Base-by-base conservation (phyloP, 2,797 vertebrate species). In the Thamnophis elegans region DNA sequence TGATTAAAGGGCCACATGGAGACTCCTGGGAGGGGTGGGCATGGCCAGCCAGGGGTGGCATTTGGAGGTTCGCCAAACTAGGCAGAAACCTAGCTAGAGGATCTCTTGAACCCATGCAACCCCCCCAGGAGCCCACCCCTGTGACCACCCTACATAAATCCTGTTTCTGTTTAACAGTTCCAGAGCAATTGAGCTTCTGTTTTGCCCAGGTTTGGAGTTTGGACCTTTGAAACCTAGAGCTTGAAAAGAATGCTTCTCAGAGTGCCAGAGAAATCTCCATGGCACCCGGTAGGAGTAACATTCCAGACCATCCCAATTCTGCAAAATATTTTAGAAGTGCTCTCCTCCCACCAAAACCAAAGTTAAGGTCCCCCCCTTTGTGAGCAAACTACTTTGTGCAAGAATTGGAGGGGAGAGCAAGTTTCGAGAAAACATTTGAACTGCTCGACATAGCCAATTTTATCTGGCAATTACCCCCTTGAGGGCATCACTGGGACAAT, bases 351-450 rank as follows among this genome's bases (percentile, higher is more conserved):
- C 0, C 8, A 25, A 82, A 82, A 47, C 36, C 36, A 82, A 82
- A 82, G 36, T 22, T 47, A 22, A 47, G 18, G 36, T 78, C 42
- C 18, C 36, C 36, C 18, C 4, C 20, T 82, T 11, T 47, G 36
- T 25, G 36, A 47, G 0, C 9, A 78, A 78, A 47, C 4, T 11
- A 82, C 4, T 47, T 25, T 1, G 20, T 42, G 18, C 36, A 82
- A 82, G 20, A 47, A 47, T 47, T 47, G 36, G 20, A 82, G 0
- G 10, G 36, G 20, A 92, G 90, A 94, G 90, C 60, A 94, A 86
- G 20, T 20, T 26, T 36, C 5, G 3, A 22, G 93, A 94, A 94
- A 96, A 85, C 91, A 93, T 94, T 94, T 95, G 92, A 89, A n/a
- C 36, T 89, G 55, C 91, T 60, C 91, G 51, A 89, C 89, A 91